These are phyloP conservation scores for Gymnoscopelus braueri DNA, from an alignment of 2,797 vertebrate species.

Conservation along the genomic window DNA sequence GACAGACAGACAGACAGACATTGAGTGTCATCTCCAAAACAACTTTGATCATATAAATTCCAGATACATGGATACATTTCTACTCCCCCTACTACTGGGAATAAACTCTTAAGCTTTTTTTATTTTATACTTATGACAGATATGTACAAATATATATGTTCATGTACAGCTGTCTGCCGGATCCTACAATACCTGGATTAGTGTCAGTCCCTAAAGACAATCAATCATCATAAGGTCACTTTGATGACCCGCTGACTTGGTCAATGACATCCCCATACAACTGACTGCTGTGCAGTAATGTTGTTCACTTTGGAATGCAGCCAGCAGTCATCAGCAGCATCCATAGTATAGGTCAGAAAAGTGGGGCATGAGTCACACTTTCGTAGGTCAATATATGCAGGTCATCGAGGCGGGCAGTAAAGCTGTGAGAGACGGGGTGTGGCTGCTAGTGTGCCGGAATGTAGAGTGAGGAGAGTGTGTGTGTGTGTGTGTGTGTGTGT, in stretches of 20 bases:
- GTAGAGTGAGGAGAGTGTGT: neutral
- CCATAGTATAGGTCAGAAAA: neutral
- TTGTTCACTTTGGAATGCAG: neutral
- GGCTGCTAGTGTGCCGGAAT: neutral
- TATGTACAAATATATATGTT: too few relatives aligned
- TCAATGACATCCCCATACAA: neutral
- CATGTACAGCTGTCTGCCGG: neutral
- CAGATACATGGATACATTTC: too few relatives aligned
- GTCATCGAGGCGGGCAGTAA: neutral
- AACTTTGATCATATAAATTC: too few relatives aligned
- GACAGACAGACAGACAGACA: too few relatives aligned
- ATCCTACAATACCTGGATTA: neutral
- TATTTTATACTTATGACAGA: too few relatives aligned
- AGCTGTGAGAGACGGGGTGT: neutral
- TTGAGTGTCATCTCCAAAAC: too few relatives aligned
- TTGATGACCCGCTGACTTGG: neutral
- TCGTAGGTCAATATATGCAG: neutral
- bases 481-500: neutral
- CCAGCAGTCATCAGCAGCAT: slow-evolving; percentile 5
- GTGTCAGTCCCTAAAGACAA: slow-evolving; percentile 4
- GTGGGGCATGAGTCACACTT: neutral
- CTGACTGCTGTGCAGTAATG: too few relatives aligned
- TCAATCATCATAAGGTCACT: neutral
- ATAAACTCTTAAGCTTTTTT: too few relatives aligned
- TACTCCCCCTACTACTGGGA: too few relatives aligned